Conservation (phyloP, 2,888 invertebrate species). For the Catocala nupta region DNA sequence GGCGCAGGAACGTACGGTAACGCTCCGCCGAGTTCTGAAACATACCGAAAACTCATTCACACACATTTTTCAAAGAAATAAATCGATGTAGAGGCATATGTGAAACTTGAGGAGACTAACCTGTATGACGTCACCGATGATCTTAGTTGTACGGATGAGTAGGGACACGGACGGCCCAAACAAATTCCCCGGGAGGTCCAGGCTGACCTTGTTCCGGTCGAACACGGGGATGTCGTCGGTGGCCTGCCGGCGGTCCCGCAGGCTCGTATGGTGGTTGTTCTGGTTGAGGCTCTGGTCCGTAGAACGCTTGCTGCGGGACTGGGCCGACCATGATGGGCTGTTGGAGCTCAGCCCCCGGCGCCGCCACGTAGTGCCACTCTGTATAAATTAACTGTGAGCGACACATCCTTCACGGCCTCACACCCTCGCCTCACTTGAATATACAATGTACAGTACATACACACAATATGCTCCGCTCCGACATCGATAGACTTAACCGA, state of each 20-base stretch:
- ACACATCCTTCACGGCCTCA: background rate
- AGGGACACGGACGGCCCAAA: constrained; percentile 90
- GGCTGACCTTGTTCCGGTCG: constrained; percentile 89
- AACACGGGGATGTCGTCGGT: constrained; percentile 87
- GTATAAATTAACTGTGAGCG: constrained; percentile 17
- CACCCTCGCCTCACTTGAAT: background rate
- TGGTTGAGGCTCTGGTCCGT: too few relatives aligned
- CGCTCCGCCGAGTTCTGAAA: constrained; percentile 93
- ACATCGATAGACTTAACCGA: too few relatives aligned
- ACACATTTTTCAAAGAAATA: background rate
- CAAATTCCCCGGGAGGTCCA: constrained; percentile 89
- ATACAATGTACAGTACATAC: background rate
- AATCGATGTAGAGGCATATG: background rate
- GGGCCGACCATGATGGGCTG: constrained; percentile 16
- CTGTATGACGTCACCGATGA: constrained; percentile 89
- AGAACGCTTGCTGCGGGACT: constrained; percentile 7
- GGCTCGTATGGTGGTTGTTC: background rate
- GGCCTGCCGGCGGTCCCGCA: constrained; percentile 55
- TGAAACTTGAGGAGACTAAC: constrained; percentile 65
- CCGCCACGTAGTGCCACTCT: constrained; percentile 77
- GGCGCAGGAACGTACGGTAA: constrained; percentile 90
- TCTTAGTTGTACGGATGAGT: constrained; percentile 89
- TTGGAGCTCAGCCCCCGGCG: constrained; percentile 52
- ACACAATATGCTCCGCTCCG: background rate
- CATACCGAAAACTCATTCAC: constrained; percentile 11